Evolutionary conservation across 2,797 vertebrate genomes (phyloP).

Genomic region (Novumbra hubbsi): DNA sequence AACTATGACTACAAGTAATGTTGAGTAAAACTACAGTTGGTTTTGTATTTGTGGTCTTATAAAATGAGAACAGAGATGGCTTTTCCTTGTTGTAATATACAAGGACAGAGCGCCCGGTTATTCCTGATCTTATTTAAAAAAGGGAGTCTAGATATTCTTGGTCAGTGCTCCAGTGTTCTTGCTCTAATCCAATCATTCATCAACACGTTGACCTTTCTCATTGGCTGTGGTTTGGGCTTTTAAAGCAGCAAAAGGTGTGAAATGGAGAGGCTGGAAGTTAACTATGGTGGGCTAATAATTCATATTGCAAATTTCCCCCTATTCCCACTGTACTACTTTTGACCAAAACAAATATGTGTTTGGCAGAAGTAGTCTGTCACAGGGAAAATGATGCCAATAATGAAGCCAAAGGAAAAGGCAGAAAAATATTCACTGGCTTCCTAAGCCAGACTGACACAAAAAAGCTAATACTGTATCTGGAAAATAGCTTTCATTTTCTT

Average conservation of each 20-base stretch:
- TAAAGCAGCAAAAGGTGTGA: slow-evolving; percentile 11
- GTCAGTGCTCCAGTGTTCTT: not conserved
- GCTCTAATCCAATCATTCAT: slow-evolving; percentile 19
- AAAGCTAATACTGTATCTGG: not conserved
- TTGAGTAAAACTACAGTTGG: not conserved
- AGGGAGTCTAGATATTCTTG: not conserved
- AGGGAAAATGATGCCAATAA: not conserved
- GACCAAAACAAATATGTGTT: not conserved
- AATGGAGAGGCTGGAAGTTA: not conserved
- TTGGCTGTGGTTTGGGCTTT: slow-evolving; percentile 9
- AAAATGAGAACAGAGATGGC: not conserved
- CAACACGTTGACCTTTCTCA: slow-evolving; percentile 21
- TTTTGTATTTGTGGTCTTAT: not conserved
- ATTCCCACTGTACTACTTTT: not conserved
- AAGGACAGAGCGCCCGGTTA: no score
- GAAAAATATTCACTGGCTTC: not conserved
- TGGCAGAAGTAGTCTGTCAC: not conserved
- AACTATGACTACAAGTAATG: not conserved
- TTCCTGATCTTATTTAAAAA: not conserved
- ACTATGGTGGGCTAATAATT: not conserved
- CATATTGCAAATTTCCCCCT: not conserved
- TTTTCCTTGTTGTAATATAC: no score
- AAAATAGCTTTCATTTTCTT: not conserved
- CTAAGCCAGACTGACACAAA: not conserved
- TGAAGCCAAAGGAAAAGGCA: not conserved